Conservation (phyloP, 2,888 invertebrate species). For the Aspidiotus destructor region DNA sequence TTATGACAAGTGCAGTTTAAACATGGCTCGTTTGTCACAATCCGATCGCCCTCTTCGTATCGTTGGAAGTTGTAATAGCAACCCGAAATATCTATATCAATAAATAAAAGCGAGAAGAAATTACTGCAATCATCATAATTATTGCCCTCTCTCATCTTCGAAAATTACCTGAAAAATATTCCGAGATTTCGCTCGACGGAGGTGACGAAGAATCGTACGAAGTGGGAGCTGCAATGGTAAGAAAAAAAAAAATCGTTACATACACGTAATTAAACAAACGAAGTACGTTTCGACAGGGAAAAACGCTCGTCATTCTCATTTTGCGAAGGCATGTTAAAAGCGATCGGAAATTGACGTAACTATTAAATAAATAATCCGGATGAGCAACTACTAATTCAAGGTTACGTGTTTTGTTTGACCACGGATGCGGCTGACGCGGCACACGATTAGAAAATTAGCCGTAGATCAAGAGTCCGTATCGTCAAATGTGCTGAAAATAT, state of each 20-base stretch:
- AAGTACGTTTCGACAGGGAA: too few relatives aligned
- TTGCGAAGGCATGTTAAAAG: too few relatives aligned
- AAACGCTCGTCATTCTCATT: too few relatives aligned
- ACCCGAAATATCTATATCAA: constrained; percentile 52
- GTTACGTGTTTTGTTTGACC: too few relatives aligned
- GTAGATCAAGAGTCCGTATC: too few relatives aligned
- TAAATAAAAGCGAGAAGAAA: constrained; percentile 36
- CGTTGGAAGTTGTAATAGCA: constrained; percentile 92
- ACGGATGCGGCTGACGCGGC: too few relatives aligned
- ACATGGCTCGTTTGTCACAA: constrained; percentile 89
- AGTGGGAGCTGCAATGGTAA: constrained; percentile 34
- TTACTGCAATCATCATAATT: background rate
- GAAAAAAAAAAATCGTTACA: constrained; percentile 4
- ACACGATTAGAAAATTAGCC: too few relatives aligned
- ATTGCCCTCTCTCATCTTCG: background rate
- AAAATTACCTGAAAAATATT: constrained; percentile 33
- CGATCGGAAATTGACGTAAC: too few relatives aligned
- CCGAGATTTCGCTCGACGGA: constrained; percentile 29
- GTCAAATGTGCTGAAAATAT: too few relatives aligned
- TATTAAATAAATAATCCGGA: too few relatives aligned
- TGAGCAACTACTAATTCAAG: too few relatives aligned
- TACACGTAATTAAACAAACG: too few relatives aligned
- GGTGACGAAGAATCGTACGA: constrained; percentile 33
- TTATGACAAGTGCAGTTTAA: constrained; percentile 92
- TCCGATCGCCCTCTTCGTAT: constrained; percentile 85